These are phyloP conservation scores for Ormia ochracea DNA, from an alignment of 2,888 invertebrate genomes.

Conservation along the genomic window DNA sequence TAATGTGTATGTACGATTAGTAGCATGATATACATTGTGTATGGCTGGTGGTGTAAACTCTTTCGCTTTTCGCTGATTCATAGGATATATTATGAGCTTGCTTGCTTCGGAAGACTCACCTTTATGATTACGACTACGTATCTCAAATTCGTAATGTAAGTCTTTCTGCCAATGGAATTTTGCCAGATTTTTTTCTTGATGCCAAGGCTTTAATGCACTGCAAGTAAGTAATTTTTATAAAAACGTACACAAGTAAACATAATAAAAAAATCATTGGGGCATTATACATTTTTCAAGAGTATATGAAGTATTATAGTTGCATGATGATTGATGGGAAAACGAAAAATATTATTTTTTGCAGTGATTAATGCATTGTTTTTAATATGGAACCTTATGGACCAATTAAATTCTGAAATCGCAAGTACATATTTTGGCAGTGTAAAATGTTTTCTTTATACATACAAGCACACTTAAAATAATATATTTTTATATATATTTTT, in stretches of 20 bases:
- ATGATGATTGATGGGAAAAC: too few species aligned
- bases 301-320: too few species aligned
- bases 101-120: conserved; percentile 68
- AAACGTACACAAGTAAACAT: neutral
- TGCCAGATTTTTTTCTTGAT: conserved; percentile 69
- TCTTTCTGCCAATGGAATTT: conserved; percentile 66
- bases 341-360: too few species aligned
- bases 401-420: too few species aligned
- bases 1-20: conserved; percentile 83
- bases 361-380: too few species aligned
- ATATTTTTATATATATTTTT: too few species aligned
- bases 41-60: conserved; percentile 67
- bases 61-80: conserved; percentile 62
- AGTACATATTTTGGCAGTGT: too few species aligned
- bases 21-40: conserved; percentile 81
- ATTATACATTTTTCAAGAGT: too few species aligned
- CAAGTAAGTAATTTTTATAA: conserved; percentile 1
- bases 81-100: conserved; percentile 67
- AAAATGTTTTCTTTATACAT: too few species aligned
- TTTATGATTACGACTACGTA: conserved; percentile 70
- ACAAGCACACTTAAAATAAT: too few species aligned
- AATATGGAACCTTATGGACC: too few species aligned
- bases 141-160: conserved; percentile 67
- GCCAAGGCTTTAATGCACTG: conserved; percentile 56
- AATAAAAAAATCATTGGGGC: too few species aligned